Conservation (phyloP, 2,113 vertebrate species). For the Pelecanus crispus region DNA sequence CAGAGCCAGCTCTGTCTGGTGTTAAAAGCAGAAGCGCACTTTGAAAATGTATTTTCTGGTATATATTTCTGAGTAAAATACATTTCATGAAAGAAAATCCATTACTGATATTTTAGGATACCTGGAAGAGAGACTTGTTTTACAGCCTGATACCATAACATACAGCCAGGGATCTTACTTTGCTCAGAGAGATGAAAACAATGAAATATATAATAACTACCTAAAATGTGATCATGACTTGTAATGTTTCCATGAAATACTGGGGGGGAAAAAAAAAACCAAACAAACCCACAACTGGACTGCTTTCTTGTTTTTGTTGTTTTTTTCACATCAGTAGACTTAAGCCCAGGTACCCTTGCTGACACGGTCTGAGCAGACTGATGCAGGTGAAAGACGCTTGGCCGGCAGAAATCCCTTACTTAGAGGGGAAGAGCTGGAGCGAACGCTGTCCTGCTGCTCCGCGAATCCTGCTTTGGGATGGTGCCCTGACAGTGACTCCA, state of each 20-base stretch:
- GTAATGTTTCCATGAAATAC: background rate
- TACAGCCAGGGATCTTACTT: background rate
- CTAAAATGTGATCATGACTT: background rate
- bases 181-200: background rate
- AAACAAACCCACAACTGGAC: background rate
- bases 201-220: background rate
- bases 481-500: background rate
- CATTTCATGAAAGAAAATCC: background rate
- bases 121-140: background rate
- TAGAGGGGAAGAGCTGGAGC: background rate
- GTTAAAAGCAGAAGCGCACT: background rate
- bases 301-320: background rate
- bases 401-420: background rate
- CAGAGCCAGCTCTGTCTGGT: background rate
- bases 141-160: background rate
- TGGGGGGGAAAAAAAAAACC: background rate
- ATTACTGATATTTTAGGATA: background rate
- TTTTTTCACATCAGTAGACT: background rate
- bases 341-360: background rate
- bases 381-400: background rate
- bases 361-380: background rate
- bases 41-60: background rate
- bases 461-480: background rate
- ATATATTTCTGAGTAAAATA: background rate
- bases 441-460: background rate